A percentile compares a stretch with the other conserved stretches of the same genome.
Conservation (phyloP, 2,888 invertebrate species). For the Rhabditophanes sp. region DNA sequence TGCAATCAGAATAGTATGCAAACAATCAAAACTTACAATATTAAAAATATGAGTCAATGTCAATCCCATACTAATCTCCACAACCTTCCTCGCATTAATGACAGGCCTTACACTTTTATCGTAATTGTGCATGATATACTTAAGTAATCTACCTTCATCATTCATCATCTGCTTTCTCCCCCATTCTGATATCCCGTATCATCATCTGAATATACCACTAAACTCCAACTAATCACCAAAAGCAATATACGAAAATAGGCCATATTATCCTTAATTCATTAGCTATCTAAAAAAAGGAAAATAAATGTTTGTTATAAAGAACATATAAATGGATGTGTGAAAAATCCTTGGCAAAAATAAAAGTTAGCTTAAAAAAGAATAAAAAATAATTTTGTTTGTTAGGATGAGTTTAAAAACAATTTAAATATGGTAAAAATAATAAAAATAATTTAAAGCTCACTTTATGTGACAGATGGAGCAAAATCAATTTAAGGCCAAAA, state of each 20-base stretch:
- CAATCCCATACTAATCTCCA: constrained; percentile 48
- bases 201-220: too few species aligned
- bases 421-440: not conserved
- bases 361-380: not conserved
- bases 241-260: too few species aligned
- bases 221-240: too few species aligned
- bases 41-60: constrained; percentile 52
- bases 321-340: constrained; percentile 2
- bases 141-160: constrained; percentile 1
- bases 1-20: too few species aligned
- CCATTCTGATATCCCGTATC: too few species aligned
- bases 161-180: too few species aligned
- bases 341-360: constrained; percentile 1
- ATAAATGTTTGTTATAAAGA: constrained; percentile 1
- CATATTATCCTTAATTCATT: too few species aligned
- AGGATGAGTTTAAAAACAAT: not conserved
- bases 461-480: too few species aligned
- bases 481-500: too few species aligned
- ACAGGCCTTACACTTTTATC: constrained; percentile 33
- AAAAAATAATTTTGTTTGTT: not conserved
- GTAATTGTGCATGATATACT: constrained; percentile 6
- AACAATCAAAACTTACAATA: constrained; percentile 43
- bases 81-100: constrained; percentile 40
- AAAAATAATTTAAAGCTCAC: too few species aligned
- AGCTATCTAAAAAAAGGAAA: constrained; percentile 1